Percentiles rank a stretch among this genome's conserved stretches.
These are phyloP conservation scores for Styela plicata DNA, from an alignment of 23 tunicate genomes.

Conservation along the genomic window DNA sequence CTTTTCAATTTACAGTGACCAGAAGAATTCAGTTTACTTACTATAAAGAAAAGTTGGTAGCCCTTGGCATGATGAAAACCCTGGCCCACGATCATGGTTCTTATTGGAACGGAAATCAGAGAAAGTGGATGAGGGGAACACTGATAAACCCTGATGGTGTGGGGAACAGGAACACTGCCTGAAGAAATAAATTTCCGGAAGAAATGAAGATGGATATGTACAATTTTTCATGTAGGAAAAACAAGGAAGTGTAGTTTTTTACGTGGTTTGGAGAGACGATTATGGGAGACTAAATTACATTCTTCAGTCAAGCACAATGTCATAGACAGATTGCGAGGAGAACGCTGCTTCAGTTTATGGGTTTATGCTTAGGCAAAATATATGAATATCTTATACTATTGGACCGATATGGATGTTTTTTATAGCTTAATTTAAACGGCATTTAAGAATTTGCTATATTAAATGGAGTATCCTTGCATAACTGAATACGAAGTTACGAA, in stretches of 20 bases:
- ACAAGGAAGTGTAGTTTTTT: not conserved
- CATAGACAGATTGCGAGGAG: no score
- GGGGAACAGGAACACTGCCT: not conserved
- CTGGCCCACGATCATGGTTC: conserved; percentile 22
- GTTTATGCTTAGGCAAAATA: not conserved
- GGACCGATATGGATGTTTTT: no score
- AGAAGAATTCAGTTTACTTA: not conserved
- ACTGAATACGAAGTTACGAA: no score
- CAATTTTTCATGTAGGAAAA: not conserved
- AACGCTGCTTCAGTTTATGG: no score
- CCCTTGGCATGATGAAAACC: conserved; percentile 18
- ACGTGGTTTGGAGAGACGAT: not conserved
- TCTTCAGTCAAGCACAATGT: no score
- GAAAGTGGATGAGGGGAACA: not conserved
- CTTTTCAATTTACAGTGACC: not conserved
- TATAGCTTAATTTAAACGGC: no score
- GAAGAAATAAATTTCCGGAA: not conserved
- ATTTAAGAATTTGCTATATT: no score
- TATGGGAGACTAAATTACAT: not conserved
- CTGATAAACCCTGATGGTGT: not conserved
- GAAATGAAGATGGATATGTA: not conserved
- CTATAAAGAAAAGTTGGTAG: conserved; percentile 14
- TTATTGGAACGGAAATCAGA: not conserved
- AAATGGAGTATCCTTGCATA: no score
- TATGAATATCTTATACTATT: no score